Base-by-base conservation (phyloP, 2,888 invertebrate genomes). In the Lasioglossum morio region DNA sequence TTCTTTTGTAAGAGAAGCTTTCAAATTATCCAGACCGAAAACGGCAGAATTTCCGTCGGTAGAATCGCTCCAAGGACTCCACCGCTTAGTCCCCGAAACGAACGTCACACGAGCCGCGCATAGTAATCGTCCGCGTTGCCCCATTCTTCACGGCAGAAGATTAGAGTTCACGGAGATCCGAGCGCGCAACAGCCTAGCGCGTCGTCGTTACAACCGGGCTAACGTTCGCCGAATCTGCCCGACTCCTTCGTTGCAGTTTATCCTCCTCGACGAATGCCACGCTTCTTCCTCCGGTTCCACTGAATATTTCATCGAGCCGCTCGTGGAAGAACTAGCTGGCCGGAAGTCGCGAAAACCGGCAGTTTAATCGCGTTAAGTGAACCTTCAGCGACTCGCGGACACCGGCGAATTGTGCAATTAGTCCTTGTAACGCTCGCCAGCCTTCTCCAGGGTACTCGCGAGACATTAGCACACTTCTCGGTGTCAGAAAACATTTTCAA, bases 121-220 rank as follows among this genome's bases (percentile, higher is more conserved):
- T 60, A 10, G 77, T 80, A 57, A 88, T 79, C 72, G 85, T 81
- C 40, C 76, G 72, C 60, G 80, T 79, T 70, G 80, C 85, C 79
- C 85, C 80, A 82, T 76, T 80, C 77, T 37, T 66, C 12, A 37
- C n/a, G 34, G 46, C 43, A 79, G 60, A 78, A 80, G 82, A 88
- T 88, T 88, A 81, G 84, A 82, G 88, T 63, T 82, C 79, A 73
- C 79, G 88, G 77, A 63, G 79, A 69, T 73, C 70, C 75, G 48
- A 79, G 79, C 66, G 81, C 79, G 53, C 78, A 72, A 85, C 48
- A 37, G n/a, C n/a, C 73, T 19, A 10, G 14, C 70, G 57, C 10
- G 57, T 57, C 14, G 70, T 19, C 72, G 79, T 27, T 72, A 27
- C 46, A 53, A 19, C 27, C 63, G 81, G 72, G 81, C 80, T 34